phyloP scores from a whole-genome alignment of 2,113 vertebrate species.

The Muntiacus muntjak region DNA sequence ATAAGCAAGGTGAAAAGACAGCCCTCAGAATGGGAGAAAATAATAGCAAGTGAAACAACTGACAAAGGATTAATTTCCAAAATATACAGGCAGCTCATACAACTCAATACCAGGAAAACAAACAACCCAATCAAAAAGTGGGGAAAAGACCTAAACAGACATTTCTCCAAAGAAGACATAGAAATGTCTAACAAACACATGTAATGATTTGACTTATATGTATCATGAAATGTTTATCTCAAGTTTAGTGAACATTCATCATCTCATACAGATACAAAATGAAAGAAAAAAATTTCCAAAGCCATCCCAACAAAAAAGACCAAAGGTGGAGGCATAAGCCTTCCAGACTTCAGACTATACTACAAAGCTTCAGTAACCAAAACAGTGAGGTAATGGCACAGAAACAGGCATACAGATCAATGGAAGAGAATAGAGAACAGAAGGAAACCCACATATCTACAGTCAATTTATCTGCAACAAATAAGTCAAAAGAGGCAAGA shows the following conservation, averaged over 20 bases:
- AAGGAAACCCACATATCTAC: neutral
- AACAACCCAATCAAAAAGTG: neutral
- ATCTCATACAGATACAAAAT: neutral
- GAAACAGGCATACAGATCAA: neutral
- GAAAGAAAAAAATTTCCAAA: neutral
- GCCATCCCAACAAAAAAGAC: neutral
- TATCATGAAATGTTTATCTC: neutral
- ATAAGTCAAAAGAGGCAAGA: neutral
- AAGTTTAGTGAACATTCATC: neutral
- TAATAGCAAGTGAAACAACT: neutral
- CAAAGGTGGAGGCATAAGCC: neutral
- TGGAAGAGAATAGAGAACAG: neutral
- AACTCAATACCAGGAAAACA: neutral
- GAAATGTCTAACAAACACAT: neutral
- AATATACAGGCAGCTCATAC: neutral
- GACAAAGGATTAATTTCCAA: neutral
- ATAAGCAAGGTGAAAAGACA: neutral
- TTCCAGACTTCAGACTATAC: neutral
- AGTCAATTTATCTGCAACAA: neutral
- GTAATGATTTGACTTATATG: neutral
- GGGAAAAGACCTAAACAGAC: neutral
- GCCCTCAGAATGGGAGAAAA: neutral
- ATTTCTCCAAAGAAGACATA: neutral
- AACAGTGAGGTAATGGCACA: neutral
- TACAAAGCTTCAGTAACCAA: neutral